Evolutionary conservation across 2,888 invertebrate species (phyloP), one percentile per base, ranked within the genome.

Genomic region (Vesta saturnalis): DNA sequence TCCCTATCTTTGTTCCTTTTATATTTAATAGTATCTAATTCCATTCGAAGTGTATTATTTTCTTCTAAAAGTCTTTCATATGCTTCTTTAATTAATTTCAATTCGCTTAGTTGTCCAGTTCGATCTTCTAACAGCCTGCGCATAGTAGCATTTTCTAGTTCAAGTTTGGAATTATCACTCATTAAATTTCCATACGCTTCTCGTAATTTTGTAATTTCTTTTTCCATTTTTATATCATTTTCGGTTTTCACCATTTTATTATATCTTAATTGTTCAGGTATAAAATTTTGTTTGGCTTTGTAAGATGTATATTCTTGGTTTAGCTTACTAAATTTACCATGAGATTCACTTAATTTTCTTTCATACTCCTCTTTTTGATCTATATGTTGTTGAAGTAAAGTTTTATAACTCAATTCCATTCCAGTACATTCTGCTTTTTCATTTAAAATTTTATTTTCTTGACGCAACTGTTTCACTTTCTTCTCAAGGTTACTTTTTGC

Each of bases 51-150:
- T 64, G 80, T 80, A 61, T 77, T 82, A 71, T 83, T 83, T 67
- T 83, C 83, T 73, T 84, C 83, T 15, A 83, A 73, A 14, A 84
- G 68, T 68, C 80, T 82, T 62, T 83, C 80, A 65, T 83, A 83
- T 0, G 81, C 81, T 70, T 84, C 83, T 72, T 82, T 82, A 19
- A 83, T 75, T 10, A 77, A 68, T 4, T 68, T 64, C 10, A 76
- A 62, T 52, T 77, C 75, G 14, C 64, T 61, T 10, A 81, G 59
- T 67, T 81, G 77, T 1, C 61, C 55, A 22, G 77, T 79, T 46
- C 77, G 76, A 16, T 81, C 81, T 19, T 79, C 78, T 5, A 82
- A 57, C 0, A 74, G 8, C 49, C 77, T 76, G 12, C 76, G 69
- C 57, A 83, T 71, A 14, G 78, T 77, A 1, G 75, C 62, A 67